phyloP scores from a whole-genome alignment of 2,113 vertebrate genomes.

The Cyphomyrus plagiostoma region DNA sequence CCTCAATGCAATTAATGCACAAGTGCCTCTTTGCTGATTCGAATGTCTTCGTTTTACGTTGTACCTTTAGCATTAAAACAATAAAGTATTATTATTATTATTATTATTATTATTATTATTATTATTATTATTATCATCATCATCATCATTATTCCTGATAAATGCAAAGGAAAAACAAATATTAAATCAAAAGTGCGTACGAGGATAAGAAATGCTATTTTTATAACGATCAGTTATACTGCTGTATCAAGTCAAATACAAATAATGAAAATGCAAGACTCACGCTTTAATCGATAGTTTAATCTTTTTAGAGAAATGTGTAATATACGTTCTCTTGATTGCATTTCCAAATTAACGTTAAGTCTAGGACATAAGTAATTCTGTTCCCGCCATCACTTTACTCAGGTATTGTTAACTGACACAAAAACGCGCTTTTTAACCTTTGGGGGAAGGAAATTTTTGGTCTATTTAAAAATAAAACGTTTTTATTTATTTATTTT shows the following conservation, averaged over 20 bases:
- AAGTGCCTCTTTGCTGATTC: not conserved
- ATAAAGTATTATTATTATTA: not conserved
- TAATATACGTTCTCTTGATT: not conserved
- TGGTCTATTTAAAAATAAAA: not conserved
- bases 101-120: not conserved
- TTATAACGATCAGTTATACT: not conserved
- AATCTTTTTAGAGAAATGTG: not conserved
- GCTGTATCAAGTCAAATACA: not conserved
- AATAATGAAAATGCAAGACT: not conserved
- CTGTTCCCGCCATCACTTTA: not conserved
- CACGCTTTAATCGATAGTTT: not conserved
- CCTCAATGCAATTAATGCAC: slow-evolving; percentile 4
- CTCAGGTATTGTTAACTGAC: not conserved
- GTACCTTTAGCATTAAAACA: not conserved
- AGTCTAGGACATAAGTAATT: not conserved
- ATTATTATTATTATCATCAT: not conserved
- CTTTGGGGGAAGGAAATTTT: not conserved
- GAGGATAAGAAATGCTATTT: not conserved
- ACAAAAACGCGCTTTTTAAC: not conserved
- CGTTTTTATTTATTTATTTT: not conserved
- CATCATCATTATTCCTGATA: not conserved
- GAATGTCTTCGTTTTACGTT: not conserved
- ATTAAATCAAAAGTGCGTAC: not conserved
- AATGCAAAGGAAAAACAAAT: not conserved
- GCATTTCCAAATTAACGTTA: not conserved